Percentiles rank a stretch among this genome's conserved stretches.
These are phyloP conservation scores for Plemyria rubiginata DNA, from an alignment of 2,888 invertebrate species.

Conservation along the genomic window DNA sequence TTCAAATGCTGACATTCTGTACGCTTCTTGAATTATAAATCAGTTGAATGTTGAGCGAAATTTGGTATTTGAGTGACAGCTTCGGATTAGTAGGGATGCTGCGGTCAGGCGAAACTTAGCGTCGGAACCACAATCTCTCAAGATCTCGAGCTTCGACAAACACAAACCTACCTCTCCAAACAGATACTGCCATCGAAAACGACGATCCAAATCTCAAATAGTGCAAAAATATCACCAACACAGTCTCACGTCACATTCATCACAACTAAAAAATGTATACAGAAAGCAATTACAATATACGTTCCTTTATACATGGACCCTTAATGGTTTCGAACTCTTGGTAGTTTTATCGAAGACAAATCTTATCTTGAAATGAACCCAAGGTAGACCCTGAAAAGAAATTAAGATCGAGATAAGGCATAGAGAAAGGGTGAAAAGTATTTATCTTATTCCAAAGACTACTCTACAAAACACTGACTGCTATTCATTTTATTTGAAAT, in stretches of 20 bases:
- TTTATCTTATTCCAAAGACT: too few relatives aligned
- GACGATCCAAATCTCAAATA: not conserved
- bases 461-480: too few relatives aligned
- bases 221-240: constrained; percentile 1
- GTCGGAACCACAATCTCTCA: constrained; percentile 5
- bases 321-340: not conserved
- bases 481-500: not conserved
- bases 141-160: not conserved
- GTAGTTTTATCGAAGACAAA: not conserved
- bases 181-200: constrained; percentile 3
- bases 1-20: constrained; percentile 44
- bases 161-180: not conserved
- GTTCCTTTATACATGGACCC: too few relatives aligned
- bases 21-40: constrained; percentile 46
- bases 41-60: constrained; percentile 25
- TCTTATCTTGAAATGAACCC: not conserved
- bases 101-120: constrained; percentile 8
- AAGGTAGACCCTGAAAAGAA: not conserved
- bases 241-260: too few relatives aligned
- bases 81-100: constrained; percentile 10
- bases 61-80: constrained; percentile 21
- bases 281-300: not conserved
- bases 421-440: too few relatives aligned
- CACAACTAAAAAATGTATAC: too few relatives aligned
- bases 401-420: not conserved